A percentile compares a stretch with the other conserved stretches of the same genome.
Evolutionary conservation across 2,113 vertebrate species (phyloP).

Genomic region (Ceyx margarethae): DNA sequence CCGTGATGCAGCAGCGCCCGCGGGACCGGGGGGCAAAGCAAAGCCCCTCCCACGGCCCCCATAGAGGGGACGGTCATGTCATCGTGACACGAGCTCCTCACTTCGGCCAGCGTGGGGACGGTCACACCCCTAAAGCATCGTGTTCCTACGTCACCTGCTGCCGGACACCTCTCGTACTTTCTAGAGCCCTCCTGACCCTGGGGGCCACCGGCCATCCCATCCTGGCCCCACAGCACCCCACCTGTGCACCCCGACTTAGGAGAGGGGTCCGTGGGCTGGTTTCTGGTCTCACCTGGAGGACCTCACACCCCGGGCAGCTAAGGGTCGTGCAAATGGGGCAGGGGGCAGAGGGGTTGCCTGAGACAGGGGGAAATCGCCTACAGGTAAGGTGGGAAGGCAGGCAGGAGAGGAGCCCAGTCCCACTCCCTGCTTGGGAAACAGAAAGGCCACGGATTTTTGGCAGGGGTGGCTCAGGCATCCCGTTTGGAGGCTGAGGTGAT

Average conservation of each 20-base stretch:
- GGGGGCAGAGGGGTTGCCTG: neutral
- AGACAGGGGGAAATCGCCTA: rapidly evolving
- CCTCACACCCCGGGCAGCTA: neutral
- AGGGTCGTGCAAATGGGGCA: rapidly evolving
- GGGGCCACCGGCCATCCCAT: rapidly evolving
- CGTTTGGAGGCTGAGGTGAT: conserved; percentile 17
- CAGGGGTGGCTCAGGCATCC: neutral
- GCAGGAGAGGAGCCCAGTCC: neutral
- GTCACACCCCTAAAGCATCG: neutral
- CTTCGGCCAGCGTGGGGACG: rapidly evolving
- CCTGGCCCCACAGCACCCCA: neutral
- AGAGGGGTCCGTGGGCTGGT: neutral
- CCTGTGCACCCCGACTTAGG: neutral
- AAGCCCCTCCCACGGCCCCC: neutral
- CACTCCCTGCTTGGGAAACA: neutral
- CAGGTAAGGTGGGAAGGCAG: neutral
- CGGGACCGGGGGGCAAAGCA: neutral
- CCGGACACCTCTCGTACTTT: neutral
- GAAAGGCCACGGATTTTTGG: conserved; percentile 25
- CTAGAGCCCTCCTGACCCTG: neutral
- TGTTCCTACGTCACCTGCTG: neutral
- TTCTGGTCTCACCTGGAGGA: neutral
- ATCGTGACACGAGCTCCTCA: rapidly evolving
- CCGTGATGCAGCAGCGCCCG: neutral
- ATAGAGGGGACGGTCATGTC: neutral